Percentiles rank a stretch among this genome's conserved stretches.
Evolutionary conservation across 2,797 vertebrate genomes (phyloP).

Genomic region (Alfaro cultratus): DNA sequence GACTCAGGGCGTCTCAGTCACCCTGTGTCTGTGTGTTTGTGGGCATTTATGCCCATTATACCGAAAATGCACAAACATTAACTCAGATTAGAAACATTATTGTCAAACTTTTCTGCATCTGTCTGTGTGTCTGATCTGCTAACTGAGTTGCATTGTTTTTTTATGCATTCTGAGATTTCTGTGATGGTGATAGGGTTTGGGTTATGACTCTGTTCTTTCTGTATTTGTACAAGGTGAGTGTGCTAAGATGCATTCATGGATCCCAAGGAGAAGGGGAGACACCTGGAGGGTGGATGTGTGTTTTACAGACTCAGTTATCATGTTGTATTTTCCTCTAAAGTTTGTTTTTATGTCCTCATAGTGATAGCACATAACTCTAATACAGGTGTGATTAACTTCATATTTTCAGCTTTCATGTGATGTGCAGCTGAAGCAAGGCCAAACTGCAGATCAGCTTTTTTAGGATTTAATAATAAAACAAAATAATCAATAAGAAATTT

Average conservation of each 20-base stretch:
- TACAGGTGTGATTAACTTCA: background rate
- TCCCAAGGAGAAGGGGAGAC: conserved; percentile 61
- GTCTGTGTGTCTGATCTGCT: conserved; percentile 2
- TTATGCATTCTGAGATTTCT: conserved; percentile 48
- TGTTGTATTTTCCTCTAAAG: background rate
- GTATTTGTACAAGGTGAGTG: conserved; percentile 75
- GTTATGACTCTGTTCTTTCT: conserved; percentile 54
- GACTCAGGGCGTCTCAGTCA: conserved; percentile 6
- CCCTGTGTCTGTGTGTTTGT: background rate
- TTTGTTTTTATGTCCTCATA: background rate
- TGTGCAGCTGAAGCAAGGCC: background rate
- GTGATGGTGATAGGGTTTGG: conserved; percentile 65
- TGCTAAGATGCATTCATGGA: conserved; percentile 71
- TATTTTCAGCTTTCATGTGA: background rate
- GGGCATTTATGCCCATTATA: conserved; percentile 12
- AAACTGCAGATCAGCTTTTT: background rate
- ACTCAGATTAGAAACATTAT: conserved; percentile 20
- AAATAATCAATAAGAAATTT: too few species aligned
- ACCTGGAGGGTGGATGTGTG: conserved; percentile 42
- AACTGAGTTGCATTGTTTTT: background rate
- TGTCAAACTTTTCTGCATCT: background rate
- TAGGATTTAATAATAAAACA: background rate
- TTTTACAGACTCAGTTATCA: background rate
- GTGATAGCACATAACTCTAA: background rate
- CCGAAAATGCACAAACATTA: conserved; percentile 30